phyloP scores from a whole-genome alignment of 2,113 vertebrate genomes.

The Monopterus albus region DNA sequence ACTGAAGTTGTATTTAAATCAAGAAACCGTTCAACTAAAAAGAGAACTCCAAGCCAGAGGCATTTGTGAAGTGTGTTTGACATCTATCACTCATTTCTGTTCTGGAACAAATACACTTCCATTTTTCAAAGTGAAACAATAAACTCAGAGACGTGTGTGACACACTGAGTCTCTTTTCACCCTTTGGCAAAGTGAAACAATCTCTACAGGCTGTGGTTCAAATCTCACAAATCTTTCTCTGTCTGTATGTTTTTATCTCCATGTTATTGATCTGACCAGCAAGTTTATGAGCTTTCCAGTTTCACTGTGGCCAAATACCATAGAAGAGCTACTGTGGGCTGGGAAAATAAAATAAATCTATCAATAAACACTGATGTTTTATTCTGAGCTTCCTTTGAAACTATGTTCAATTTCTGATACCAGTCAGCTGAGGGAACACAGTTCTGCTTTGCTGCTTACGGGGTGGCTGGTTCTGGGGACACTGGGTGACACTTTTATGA shows the following conservation, averaged over 20 bases:
- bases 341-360: not conserved
- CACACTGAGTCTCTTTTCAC: not conserved
- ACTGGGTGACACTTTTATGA: not conserved
- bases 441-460: not conserved
- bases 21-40: not conserved
- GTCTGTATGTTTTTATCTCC: not conserved
- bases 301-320: not conserved
- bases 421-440: no score
- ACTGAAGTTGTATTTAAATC: not conserved
- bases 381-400: not conserved
- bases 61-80: no score
- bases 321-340: not conserved
- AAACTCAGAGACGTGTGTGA: not conserved
- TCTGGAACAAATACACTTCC: not conserved
- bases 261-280: slow-evolving; percentile 3
- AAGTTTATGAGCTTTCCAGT: not conserved
- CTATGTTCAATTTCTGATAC: not conserved
- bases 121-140: not conserved
- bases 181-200: not conserved
- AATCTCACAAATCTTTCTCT: not conserved
- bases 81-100: not conserved
- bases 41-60: no score
- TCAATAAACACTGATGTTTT: not conserved
- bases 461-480: not conserved
- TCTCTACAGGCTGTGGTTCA: not conserved